Evolutionary conservation across 2,797 vertebrate genomes (phyloP), one percentile per base, ranked within the genome.

Genomic region (Smutsia gigantea): DNA sequence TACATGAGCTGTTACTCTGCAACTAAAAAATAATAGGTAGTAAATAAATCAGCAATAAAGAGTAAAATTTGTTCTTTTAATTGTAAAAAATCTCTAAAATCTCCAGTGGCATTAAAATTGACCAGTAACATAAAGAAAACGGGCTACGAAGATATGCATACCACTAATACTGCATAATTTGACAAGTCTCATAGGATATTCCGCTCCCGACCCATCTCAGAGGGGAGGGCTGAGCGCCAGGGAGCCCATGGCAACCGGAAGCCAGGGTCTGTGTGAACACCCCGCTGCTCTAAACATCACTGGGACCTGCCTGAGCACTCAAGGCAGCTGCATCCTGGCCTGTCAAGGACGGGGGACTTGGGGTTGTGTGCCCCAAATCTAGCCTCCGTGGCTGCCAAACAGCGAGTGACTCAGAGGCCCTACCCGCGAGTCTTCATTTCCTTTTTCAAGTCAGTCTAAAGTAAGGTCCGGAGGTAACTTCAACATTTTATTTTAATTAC

Each of bases 401-500:
- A 55, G 18, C 11, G 11, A 2, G 8, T 10, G 75, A 59, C 78
- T 82, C 78, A 7, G n/a, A 18, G 25, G 29, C 51, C 39, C 31
- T 13, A 31, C 49, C 69, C 55, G 18, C 27, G 8, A 64, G 29
- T 31, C 8, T 42, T 63, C 37, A 42, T 29, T 63, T 51, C 66
- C 79, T 37, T 66, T 53, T 18, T 25, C 27, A 51, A 6, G 14
- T 51, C 17, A 19, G 15, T 72, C 93, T 93, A 53, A 93, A 94
- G 77, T n/a, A 2, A 72, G 34, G 94, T 29, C 84, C 27, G 2
- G 42, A 95, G 63, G 46, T 81, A 77, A 87, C n/a, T 31, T 94
- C 59, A 83, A 81, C 91, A 0, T 25, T 59, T 10, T 25, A 8
- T 75, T 83, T 97, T 97, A 96, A 97, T 95, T 97, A 94, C 93